phyloP scores from a whole-genome alignment of 2,888 invertebrate species.

The Epinotia ramella region DNA sequence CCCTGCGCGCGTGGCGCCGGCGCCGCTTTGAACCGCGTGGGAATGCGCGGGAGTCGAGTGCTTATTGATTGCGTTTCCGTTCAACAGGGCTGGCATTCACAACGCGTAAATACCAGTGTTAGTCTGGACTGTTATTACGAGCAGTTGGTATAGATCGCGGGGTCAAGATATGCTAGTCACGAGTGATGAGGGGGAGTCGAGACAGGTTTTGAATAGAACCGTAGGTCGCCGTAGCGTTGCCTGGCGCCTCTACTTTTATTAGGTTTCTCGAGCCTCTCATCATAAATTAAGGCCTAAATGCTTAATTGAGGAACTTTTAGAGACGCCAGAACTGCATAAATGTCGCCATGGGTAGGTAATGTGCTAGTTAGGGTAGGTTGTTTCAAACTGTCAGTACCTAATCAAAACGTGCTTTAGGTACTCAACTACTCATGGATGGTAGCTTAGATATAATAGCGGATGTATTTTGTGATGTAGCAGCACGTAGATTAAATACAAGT shows the following conservation, averaged over 20 bases:
- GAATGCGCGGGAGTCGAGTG: conserved; percentile 55
- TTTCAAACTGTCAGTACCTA: too few species aligned
- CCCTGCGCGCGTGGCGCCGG: conserved; percentile 53
- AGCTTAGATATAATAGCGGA: too few species aligned
- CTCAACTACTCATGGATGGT: too few species aligned
- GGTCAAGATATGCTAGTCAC: background rate
- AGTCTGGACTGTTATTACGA: background rate
- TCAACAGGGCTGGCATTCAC: conserved; percentile 8
- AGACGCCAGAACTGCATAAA: background rate
- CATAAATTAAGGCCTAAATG: background rate
- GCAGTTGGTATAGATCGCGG: background rate
- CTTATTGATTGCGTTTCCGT: conserved; percentile 36
- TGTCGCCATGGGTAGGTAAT: background rate
- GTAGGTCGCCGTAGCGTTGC: conserved; percentile 10
- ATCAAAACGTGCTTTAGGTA: too few species aligned
- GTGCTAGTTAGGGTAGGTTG: background rate
- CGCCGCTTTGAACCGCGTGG: conserved; percentile 55
- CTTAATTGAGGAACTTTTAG: background rate
- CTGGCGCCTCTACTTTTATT: conserved; percentile 8
- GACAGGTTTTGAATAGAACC: background rate
- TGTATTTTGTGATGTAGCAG: too few species aligned
- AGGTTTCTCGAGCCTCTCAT: background rate
- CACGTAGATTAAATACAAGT: too few species aligned
- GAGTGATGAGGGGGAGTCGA: background rate
- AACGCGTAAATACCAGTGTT: background rate